A percentile compares a stretch with the other conserved stretches of the same genome.
phyloP scores from a whole-genome alignment of 2,888 invertebrate species.

The Sinopyrophorus schimmeli region DNA sequence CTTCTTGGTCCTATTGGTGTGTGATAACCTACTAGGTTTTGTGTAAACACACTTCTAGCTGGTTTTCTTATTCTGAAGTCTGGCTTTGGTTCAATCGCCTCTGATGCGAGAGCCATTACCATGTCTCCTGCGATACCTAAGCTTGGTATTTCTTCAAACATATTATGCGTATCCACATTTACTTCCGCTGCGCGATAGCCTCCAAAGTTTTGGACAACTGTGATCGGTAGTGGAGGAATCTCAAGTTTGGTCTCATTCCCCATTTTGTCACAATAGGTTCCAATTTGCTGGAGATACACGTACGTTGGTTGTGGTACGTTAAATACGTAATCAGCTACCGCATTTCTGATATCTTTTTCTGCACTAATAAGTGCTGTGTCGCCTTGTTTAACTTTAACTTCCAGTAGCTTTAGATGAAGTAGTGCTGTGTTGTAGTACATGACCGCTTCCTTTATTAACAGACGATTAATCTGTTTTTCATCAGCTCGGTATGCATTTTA shows the following conservation, averaged over 20 bases:
- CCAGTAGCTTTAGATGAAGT: constrained; percentile 33
- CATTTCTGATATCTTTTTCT: constrained; percentile 39
- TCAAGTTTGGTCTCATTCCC: constrained; percentile 40
- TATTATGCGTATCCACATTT: constrained; percentile 38
- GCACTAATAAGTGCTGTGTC: constrained; percentile 34
- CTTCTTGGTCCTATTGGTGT: constrained; percentile 37
- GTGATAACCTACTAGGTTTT: constrained; percentile 36
- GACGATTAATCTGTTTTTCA: constrained; percentile 39
- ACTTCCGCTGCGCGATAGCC: constrained; percentile 42
- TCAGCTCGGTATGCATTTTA: constrained; percentile 36
- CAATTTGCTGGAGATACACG: constrained; percentile 37
- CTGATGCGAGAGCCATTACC: constrained; percentile 43
- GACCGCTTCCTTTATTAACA: constrained; percentile 36
- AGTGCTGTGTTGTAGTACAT: constrained; percentile 40
- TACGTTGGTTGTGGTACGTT: constrained; percentile 43
- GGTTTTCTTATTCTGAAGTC: constrained; percentile 42
- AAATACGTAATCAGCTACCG: constrained; percentile 35
- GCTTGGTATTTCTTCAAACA: constrained; percentile 44
- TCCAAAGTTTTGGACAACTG: constrained; percentile 39
- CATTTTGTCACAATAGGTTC: constrained; percentile 40
- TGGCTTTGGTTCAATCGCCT: constrained; percentile 39
- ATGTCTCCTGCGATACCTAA: constrained; percentile 46
- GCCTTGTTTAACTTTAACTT: constrained; percentile 39
- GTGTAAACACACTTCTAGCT: constrained; percentile 29
- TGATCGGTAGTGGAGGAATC: constrained; percentile 37